phyloP scores from a whole-genome alignment of 2,113 vertebrate genomes.

The Dermatemys mawii region DNA sequence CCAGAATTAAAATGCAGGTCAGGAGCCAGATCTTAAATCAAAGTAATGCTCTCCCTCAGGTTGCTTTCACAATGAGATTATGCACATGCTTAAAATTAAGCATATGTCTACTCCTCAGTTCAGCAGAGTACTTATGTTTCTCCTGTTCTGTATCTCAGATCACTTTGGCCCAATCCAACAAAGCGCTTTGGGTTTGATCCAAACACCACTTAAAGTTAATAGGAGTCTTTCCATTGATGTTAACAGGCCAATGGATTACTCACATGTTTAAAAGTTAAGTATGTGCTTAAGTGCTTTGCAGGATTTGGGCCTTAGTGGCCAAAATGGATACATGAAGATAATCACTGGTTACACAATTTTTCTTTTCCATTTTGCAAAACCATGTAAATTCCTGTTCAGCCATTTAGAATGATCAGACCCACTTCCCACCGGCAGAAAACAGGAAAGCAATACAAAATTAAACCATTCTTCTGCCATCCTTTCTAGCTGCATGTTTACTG shows the following conservation, averaged over 20 bases:
- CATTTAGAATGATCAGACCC: background rate
- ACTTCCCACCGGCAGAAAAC: background rate
- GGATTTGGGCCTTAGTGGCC: background rate
- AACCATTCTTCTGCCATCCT: background rate
- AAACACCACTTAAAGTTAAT: background rate
- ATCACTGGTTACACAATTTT: background rate
- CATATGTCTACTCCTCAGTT: background rate
- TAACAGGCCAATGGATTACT: background rate
- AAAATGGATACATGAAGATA: background rate
- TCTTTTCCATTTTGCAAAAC: background rate
- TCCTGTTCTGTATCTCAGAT: background rate
- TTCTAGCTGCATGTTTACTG: background rate
- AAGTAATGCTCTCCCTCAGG: fast-evolving
- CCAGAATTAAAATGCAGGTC: background rate
- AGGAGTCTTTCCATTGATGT: background rate
- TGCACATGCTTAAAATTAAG: background rate
- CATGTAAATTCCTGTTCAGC: background rate
- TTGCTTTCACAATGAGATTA: background rate
- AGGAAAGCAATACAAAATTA: background rate
- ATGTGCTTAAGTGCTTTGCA: background rate
- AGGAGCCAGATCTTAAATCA: background rate
- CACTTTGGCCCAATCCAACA: background rate
- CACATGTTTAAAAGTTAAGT: background rate
- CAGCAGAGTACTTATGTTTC: background rate
- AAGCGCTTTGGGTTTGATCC: background rate